A percentile compares a stretch with the other conserved stretches of the same genome.
phyloP scores from a whole-genome alignment of 2,797 vertebrate genomes.

The Sebastes hubbsi region DNA sequence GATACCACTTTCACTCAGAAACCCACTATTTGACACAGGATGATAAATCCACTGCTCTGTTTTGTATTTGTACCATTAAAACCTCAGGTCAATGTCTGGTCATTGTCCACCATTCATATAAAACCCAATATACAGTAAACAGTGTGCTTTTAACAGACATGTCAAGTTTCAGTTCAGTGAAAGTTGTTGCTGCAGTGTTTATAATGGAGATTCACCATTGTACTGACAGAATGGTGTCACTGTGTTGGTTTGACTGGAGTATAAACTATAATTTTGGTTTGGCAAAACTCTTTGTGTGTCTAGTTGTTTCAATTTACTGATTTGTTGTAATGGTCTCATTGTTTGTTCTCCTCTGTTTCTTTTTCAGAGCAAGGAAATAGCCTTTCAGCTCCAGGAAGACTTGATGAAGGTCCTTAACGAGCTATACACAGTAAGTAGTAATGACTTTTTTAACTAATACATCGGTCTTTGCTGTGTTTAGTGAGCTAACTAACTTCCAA shows the following conservation, averaged over 20 bases:
- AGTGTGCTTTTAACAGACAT: background rate
- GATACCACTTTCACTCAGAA: conserved; percentile 36
- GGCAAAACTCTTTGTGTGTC: background rate
- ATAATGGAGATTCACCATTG: background rate
- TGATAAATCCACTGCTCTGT: conserved; percentile 26
- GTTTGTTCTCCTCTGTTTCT: conserved; percentile 27
- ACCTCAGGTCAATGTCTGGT: background rate
- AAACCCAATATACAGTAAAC: background rate
- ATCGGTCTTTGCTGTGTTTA: conserved; percentile 8
- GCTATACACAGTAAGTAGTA: conserved; percentile 95
- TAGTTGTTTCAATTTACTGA: background rate
- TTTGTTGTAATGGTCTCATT: conserved; percentile 19
- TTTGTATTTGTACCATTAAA: background rate
- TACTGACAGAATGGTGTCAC: background rate
- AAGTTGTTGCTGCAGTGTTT: background rate
- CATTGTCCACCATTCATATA: background rate
- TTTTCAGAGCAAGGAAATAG: conserved; percentile 98
- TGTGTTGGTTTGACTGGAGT: background rate
- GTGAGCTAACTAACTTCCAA: background rate
- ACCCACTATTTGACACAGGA: background rate
- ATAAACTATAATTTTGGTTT: background rate
- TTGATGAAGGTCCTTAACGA: conserved; percentile 99
- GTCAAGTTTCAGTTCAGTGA: background rate
- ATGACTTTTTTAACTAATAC: conserved; percentile 14
- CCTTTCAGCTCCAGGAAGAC: conserved; percentile 98